Base-by-base conservation (phyloP, 64 coral and sea anemone genomes). In the Stylophora pistillata region DNA sequence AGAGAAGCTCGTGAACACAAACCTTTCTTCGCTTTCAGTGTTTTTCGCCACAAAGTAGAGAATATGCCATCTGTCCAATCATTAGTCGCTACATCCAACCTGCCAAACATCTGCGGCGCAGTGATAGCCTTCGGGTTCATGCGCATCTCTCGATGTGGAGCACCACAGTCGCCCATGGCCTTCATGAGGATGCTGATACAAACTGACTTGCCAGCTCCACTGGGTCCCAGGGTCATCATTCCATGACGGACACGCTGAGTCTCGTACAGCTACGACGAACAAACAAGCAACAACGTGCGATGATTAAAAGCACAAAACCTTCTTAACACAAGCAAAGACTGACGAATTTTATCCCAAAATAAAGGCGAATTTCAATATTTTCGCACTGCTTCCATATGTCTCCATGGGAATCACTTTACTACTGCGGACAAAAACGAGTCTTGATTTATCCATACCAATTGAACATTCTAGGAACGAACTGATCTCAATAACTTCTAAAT, bases 101-200 rank as follows among this genome's bases (percentile, higher is more conserved):
- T 78, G 4, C 94, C 94, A 59, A 96, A 96, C 94, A 96, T 96
- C 68, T 96, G 94, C 12, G 94, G 94, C 9, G 94, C 94, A n/a
- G 94, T 96, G 65, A 96, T 96, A 21, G 94, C 94, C 27, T 96
- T 96, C 2, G 94, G 94, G 34, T 96, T 96, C 94, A 96, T 96
- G 85, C 94, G 89, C 90, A 96, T 81, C 74, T 96, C 94, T 23
- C 94, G 91, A 89, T 96, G 94, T 74, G 94, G 94, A n/a, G 92
- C 91, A 54, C 94, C 94, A 20, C 94, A 96, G 70, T 96, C 94
- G 5, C 94, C 94, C 94, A 96, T 96, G 70, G 94, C 94, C 60
- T 96, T 96, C 94, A 96, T 96, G 16, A 96, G 58, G 18, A 85
- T 93, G 60, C 81, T 96, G 32, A 96, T 96, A 73, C 94, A 96